These are phyloP conservation scores for Acanthiza pusilla DNA, from an alignment of 2,797 vertebrate genomes.

Conservation along the genomic window DNA sequence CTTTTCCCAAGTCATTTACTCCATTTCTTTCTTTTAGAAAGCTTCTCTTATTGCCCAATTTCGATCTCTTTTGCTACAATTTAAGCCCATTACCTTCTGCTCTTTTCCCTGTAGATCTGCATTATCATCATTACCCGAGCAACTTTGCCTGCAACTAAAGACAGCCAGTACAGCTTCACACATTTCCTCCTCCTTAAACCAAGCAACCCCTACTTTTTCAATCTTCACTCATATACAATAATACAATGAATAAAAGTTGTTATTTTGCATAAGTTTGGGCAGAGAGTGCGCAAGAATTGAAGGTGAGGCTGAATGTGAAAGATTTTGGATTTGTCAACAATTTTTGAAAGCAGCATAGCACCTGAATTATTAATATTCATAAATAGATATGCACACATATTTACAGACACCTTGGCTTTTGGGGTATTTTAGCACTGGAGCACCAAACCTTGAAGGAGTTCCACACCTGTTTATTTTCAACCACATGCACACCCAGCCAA, in stretches of 20 bases:
- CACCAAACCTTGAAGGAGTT: not conserved
- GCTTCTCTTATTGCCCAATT: not conserved
- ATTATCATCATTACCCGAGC: not conserved
- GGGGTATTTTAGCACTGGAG: not conserved
- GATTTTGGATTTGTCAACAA: not conserved
- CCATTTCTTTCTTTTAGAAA: not conserved
- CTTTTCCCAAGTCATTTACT: not conserved
- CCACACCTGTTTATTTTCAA: not conserved
- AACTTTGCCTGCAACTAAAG: not conserved
- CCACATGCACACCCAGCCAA: not conserved
- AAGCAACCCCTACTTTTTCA: not conserved
- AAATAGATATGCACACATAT: accelerated
- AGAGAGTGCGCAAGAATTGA: not conserved
- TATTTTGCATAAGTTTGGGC: not conserved
- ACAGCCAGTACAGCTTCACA: not conserved
- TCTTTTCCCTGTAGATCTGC: not conserved
- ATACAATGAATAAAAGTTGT: accelerated
- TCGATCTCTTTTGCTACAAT: not conserved
- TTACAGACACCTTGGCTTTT: not conserved
- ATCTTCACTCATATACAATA: not conserved
- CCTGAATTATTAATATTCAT: not conserved
- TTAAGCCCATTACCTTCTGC: not conserved
- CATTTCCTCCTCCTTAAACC: not conserved
- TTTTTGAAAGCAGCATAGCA: not conserved
- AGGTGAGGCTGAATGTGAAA: not conserved